A percentile compares a stretch with the other conserved stretches of the same genome.
Evolutionary conservation across 2,888 invertebrate species (phyloP).

Genomic region (Agonopterix heracliana): DNA sequence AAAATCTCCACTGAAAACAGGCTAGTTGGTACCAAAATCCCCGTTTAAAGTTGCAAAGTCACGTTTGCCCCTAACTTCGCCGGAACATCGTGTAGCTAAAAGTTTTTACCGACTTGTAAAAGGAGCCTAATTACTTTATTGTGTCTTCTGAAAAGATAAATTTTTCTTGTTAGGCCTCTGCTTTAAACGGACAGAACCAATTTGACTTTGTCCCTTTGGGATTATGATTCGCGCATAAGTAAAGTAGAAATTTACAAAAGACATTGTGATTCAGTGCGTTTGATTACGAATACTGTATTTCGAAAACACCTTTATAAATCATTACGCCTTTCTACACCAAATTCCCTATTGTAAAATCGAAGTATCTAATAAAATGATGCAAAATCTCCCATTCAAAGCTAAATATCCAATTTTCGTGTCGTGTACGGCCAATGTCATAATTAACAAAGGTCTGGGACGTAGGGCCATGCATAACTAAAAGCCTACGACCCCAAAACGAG

Average conservation of each 20-base stretch:
- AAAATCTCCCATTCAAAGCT: constrained; percentile 34
- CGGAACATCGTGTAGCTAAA: constrained; percentile 1
- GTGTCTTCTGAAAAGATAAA: constrained; percentile 8
- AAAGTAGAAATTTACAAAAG: no score
- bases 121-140: constrained; percentile 31
- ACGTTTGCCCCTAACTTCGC: constrained; percentile 22
- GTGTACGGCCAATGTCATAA: constrained; percentile 52
- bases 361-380: constrained; percentile 6
- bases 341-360: no score
- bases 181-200: neutral
- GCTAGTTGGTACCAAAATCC: neutral
- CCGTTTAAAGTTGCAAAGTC: constrained; percentile 33
- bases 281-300: no score
- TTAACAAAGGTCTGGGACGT: constrained; percentile 57
- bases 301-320: no score
- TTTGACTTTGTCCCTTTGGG: constrained; percentile 1
- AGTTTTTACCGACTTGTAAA: constrained; percentile 17
- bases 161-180: constrained; percentile 2
- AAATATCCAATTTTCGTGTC: constrained; percentile 53
- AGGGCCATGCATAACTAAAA: constrained; percentile 61
- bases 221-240: neutral
- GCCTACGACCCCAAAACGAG: constrained; percentile 30
- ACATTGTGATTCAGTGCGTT: no score
- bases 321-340: no score
- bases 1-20: no score